phyloP scores from a whole-genome alignment of 2,888 invertebrate genomes.

The Lacanobia oleracea region DNA sequence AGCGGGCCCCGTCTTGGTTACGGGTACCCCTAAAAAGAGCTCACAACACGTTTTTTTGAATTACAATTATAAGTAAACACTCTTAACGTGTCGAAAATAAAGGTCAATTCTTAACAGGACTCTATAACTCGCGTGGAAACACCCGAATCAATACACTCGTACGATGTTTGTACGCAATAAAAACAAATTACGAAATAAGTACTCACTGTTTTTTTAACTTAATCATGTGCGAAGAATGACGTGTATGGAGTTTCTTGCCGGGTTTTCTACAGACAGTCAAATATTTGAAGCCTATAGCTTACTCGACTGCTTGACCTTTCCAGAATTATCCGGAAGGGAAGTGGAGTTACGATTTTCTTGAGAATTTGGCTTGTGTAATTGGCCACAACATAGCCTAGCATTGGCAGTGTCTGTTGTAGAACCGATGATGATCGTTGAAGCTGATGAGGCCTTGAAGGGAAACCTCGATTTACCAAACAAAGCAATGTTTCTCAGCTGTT shows the following conservation, averaged over 20 bases:
- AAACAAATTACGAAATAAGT: conserved; percentile 12
- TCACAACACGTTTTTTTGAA: too few species aligned
- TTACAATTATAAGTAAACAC: too few species aligned
- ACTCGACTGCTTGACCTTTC: not conserved
- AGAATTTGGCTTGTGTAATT: too few species aligned
- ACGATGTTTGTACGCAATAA: conserved; percentile 19
- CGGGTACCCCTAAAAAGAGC: too few species aligned
- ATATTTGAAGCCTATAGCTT: conserved; percentile 10
- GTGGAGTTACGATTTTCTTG: not conserved
- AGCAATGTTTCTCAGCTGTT: not conserved
- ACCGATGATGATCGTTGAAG: not conserved
- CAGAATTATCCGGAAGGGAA: not conserved
- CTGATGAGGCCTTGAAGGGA: not conserved
- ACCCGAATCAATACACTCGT: conserved; percentile 14
- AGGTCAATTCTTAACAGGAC: not conserved
- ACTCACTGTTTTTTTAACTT: conserved; percentile 7
- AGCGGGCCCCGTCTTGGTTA: too few species aligned
- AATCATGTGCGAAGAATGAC: conserved; percentile 24
- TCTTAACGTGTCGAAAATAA: not conserved
- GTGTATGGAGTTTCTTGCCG: conserved; percentile 10
- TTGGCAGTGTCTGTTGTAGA: not conserved
- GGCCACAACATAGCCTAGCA: not conserved
- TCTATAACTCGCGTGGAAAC: conserved; percentile 14
- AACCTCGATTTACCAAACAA: not conserved
- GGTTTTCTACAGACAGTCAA: conserved; percentile 22